Evolutionary conservation across 2,113 vertebrate species (phyloP).

Genomic region (Nettapus auritus): DNA sequence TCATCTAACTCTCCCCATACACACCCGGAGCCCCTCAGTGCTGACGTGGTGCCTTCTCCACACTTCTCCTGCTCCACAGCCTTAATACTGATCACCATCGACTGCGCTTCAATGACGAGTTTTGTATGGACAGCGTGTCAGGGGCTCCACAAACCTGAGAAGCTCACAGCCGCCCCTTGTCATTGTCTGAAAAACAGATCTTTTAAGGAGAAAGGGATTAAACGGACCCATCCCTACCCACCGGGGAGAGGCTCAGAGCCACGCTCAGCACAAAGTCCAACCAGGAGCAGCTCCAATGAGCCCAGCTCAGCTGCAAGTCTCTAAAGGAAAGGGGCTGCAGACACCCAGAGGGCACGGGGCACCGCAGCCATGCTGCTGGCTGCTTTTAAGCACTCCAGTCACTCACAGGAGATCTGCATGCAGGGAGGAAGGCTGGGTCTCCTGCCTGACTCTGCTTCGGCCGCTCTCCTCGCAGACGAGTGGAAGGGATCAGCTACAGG

Average conservation of each 20-base stretch:
- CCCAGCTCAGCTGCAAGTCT: accelerated
- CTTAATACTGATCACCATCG: accelerated
- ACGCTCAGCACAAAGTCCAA: not conserved
- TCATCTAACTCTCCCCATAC: not conserved
- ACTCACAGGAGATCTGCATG: too few relatives aligned
- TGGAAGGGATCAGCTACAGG: accelerated
- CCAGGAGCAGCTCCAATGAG: accelerated
- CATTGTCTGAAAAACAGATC: not conserved
- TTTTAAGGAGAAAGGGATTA: not conserved
- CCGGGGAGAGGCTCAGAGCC: not conserved
- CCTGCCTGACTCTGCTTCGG: not conserved
- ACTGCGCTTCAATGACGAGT: not conserved
- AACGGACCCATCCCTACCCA: too few relatives aligned
- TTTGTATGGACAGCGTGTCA: not conserved
- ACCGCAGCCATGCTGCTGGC: too few relatives aligned
- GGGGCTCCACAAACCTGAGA: not conserved
- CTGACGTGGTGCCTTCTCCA: too few relatives aligned
- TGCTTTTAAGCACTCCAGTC: too few relatives aligned
- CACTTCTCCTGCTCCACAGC: not conserved
- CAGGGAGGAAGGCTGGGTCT: not conserved
- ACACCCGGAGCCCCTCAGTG: not conserved
- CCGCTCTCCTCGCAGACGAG: not conserved
- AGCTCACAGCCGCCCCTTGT: not conserved
- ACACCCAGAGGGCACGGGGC: too few relatives aligned
- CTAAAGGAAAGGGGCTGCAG: not conserved